These are phyloP conservation scores for Acleris literana DNA, from an alignment of 2,888 invertebrate species.

Conservation along the genomic window DNA sequence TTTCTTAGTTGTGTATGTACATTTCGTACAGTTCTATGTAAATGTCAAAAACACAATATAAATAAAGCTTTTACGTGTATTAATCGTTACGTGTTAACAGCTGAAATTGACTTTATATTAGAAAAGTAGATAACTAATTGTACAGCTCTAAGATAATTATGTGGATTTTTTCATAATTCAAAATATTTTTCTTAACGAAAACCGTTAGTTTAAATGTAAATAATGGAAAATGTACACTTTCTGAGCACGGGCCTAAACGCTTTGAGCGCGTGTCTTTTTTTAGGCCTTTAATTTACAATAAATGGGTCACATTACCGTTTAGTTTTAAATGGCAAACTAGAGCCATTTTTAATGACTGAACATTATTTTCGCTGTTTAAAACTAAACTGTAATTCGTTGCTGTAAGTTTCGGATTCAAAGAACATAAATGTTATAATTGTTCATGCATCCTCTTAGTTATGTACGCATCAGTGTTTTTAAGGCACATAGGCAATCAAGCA, in stretches of 20 bases:
- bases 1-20: neutral
- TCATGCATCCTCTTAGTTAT: slow-evolving; percentile 11
- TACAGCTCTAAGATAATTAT: slow-evolving; percentile 54
- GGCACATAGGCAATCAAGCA: slow-evolving; percentile 16
- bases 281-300: too few relatives aligned
- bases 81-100: slow-evolving; percentile 45
- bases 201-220: slow-evolving; percentile 54
- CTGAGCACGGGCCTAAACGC: slow-evolving; percentile 33
- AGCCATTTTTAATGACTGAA: neutral
- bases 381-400: slow-evolving; percentile 1
- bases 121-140: slow-evolving; percentile 52
- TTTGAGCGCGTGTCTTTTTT: slow-evolving; percentile 25
- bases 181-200: slow-evolving; percentile 64
- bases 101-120: slow-evolving; percentile 42
- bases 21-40: slow-evolving; percentile 8
- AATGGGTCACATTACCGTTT: neutral
- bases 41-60: slow-evolving; percentile 43
- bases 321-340: slow-evolving; percentile 7
- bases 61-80: slow-evolving; percentile 56
- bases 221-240: slow-evolving; percentile 59
- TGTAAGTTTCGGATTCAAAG: slow-evolving; percentile 3
- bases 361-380: neutral
- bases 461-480: slow-evolving; percentile 18
- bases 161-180: slow-evolving; percentile 50
- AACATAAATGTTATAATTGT: slow-evolving; percentile 12